phyloP scores from a whole-genome alignment of 2,797 vertebrate genomes.

The Helostoma temminkii region DNA sequence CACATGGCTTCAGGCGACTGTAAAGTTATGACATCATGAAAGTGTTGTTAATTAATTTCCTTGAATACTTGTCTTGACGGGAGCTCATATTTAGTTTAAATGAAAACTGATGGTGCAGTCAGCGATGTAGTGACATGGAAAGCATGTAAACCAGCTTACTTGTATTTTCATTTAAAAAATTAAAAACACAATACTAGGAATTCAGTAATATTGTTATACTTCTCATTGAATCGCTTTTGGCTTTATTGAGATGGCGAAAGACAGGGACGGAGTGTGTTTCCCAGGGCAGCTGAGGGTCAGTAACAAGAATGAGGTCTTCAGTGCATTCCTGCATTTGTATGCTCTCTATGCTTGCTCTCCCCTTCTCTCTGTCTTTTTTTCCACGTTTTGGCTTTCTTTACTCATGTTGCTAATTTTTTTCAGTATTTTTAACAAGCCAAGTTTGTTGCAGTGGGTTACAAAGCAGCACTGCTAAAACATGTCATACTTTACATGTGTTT shows the following conservation, averaged over 20 bases:
- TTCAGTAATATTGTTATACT: too few species aligned
- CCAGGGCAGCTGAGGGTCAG: constrained; percentile 14
- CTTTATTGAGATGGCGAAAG: background rate
- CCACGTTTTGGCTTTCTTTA: constrained; percentile 2
- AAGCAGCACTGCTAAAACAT: background rate
- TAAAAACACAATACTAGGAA: too few species aligned
- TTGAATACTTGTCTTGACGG: background rate
- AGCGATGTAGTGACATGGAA: background rate
- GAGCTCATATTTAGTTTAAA: background rate
- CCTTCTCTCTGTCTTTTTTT: constrained; percentile 2
- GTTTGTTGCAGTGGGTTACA: background rate
- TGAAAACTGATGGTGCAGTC: background rate
- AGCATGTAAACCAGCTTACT: too few species aligned
- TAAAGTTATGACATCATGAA: constrained; percentile 12
- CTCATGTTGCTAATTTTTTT: constrained; percentile 23
- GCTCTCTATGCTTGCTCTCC: background rate
- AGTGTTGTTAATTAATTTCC: constrained; percentile 7
- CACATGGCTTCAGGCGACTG: background rate
- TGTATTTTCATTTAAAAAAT: background rate
- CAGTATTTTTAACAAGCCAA: background rate
- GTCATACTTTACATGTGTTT: background rate
- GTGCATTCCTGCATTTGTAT: constrained; percentile 37
- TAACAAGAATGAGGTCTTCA: constrained; percentile 20
- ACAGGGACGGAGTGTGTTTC: constrained; percentile 18
- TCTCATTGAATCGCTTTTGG: background rate